These are phyloP conservation scores for Mactromeris polynyma DNA, from an alignment of 2,888 invertebrate genomes.

Conservation along the genomic window DNA sequence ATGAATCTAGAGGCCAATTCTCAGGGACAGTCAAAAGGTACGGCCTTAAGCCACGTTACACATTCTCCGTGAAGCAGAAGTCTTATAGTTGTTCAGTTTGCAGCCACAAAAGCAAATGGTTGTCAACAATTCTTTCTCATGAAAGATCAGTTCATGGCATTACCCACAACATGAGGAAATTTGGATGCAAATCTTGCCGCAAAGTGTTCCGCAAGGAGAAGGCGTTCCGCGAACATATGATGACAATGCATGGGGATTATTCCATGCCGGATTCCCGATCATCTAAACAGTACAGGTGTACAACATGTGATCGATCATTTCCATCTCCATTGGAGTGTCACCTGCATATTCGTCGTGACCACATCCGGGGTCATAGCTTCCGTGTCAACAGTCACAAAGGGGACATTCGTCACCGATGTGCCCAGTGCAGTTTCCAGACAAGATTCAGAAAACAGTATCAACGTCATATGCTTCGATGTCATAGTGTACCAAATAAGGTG, in stretches of 20 bases:
- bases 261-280: conserved; percentile 42
- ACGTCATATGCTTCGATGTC: conserved; percentile 75
- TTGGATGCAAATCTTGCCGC: conserved; percentile 84
- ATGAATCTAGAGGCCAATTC: conserved; percentile 61
- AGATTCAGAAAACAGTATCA: conserved; percentile 79
- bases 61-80: conserved; percentile 87
- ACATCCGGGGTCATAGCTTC: conserved; percentile 79
- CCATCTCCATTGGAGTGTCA: conserved; percentile 81
- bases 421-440: conserved; percentile 79
- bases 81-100: conserved; percentile 96
- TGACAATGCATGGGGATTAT: conserved; percentile 65
- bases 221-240: conserved; percentile 79
- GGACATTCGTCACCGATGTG: conserved; percentile 76
- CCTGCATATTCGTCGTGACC: conserved; percentile 82
- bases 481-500: conserved; percentile 53
- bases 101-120: conserved; percentile 95
- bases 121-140: conserved; percentile 96
- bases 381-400: conserved; percentile 71
- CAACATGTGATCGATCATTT: conserved; percentile 83
- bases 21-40: conserved; percentile 71
- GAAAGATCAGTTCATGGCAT: conserved; percentile 90
- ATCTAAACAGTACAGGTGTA: conserved; percentile 82
- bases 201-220: conserved; percentile 85
- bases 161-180: conserved; percentile 67
- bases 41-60: conserved; percentile 66